These are phyloP conservation scores for Gambelia wislizenii DNA, from an alignment of 2,797 vertebrate species.

Conservation along the genomic window DNA sequence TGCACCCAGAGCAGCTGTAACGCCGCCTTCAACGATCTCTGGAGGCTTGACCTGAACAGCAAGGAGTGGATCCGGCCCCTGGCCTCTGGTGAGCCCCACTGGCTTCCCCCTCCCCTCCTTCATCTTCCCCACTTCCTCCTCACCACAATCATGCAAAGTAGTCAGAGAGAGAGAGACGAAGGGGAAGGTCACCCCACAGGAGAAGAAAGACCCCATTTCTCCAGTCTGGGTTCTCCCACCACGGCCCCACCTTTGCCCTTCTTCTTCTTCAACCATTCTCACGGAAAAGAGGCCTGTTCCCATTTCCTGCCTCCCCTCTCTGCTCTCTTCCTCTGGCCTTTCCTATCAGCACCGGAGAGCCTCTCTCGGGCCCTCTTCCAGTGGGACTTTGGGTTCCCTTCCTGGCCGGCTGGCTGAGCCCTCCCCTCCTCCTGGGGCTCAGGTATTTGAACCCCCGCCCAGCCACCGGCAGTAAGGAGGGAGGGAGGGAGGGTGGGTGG, in stretches of 20 bases:
- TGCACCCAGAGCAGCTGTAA: conserved; percentile 99
- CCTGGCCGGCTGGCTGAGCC: not conserved
- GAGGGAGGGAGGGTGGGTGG: not conserved
- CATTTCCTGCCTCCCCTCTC: too few relatives aligned
- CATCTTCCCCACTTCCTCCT: not conserved
- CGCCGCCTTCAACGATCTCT: conserved; percentile 98
- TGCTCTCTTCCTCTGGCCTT: not conserved
- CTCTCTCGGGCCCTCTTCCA: not conserved
- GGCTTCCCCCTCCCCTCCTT: not conserved
- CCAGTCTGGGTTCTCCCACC: not conserved
- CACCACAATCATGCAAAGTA: too few relatives aligned
- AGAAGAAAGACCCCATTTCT: not conserved
- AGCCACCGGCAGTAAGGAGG: not conserved
- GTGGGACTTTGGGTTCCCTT: not conserved
- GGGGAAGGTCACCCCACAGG: too few relatives aligned
- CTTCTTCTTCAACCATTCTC: not conserved
- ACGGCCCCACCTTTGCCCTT: not conserved
- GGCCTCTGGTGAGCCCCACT: conserved; percentile 88
- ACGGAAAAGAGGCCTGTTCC: too few relatives aligned
- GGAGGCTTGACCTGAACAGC: conserved; percentile 98
- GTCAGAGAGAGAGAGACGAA: too few relatives aligned
- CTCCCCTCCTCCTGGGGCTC: not conserved
- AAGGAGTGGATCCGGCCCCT: conserved; percentile 99
- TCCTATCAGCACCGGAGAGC: rapidly evolving
- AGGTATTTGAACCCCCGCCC: conserved; percentile 58